Evolutionary conservation across 2,888 invertebrate species (phyloP).

Genomic region (Erebia ligea): DNA sequence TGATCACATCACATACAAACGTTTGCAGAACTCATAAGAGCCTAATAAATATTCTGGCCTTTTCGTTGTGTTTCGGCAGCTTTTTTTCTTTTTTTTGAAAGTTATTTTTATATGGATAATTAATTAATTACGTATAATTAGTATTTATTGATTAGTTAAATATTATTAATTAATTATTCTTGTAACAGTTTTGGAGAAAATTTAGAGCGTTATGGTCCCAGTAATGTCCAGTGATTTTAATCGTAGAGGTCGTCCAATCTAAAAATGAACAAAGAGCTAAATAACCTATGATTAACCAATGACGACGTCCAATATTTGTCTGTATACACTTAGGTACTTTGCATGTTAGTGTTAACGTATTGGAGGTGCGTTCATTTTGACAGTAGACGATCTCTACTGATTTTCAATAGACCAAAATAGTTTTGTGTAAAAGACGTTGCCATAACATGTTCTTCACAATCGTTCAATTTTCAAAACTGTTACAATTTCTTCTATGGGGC

Average conservation of each 20-base stretch:
- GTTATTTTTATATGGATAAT: conserved; percentile 7
- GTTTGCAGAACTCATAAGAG: background rate
- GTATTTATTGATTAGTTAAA: conserved; percentile 24
- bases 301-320: no score
- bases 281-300: no score
- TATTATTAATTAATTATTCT: conserved; percentile 6
- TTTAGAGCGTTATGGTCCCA: background rate
- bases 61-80: conserved; percentile 21
- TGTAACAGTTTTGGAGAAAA: conserved; percentile 20
- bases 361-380: background rate
- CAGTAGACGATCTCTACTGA: no score
- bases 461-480: conserved; percentile 15
- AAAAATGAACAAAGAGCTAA: no score
- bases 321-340: no score
- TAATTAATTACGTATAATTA: conserved; percentile 11
- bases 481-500: conserved; percentile 22
- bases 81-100: conserved; percentile 21
- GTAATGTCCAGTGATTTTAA: conserved; percentile 3
- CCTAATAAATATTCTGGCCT: background rate
- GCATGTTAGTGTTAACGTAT: no score
- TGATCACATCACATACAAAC: background rate
- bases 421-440: no score
- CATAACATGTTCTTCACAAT: no score
- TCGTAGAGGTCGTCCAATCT: background rate
- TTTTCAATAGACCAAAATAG: no score